Conservation (phyloP, 2,888 invertebrate species). For the Creontiades dilutus region DNA sequence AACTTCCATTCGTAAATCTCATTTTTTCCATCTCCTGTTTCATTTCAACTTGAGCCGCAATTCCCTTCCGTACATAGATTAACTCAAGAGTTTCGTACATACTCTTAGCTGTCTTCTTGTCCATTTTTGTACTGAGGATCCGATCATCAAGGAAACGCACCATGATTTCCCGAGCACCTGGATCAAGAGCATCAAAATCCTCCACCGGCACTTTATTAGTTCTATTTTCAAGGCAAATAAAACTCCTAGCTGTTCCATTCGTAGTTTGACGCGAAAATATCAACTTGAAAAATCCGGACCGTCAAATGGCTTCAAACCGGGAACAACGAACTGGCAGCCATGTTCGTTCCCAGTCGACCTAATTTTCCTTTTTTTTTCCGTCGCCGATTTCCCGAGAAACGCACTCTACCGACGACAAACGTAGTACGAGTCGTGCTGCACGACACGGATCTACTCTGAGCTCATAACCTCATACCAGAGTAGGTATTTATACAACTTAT, state of each 20-base stretch:
- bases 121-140: background rate
- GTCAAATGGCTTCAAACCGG: background rate
- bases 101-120: background rate
- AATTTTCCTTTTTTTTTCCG: background rate
- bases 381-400: background rate
- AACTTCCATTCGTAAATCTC: background rate
- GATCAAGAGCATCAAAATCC: background rate
- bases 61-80: background rate
- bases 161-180: background rate
- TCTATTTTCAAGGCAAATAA: slow-evolving; percentile 74
- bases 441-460: background rate
- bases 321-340: background rate
- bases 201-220: slow-evolving; percentile 4
- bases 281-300: background rate
- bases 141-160: background rate
- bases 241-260: slow-evolving; percentile 10
- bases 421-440: background rate
- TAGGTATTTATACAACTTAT: no score
- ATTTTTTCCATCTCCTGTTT: background rate
- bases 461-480: background rate
- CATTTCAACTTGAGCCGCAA: background rate
- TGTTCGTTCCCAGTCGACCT: background rate
- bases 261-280: background rate
- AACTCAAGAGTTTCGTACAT: background rate
- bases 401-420: background rate